Evolutionary conservation across 2,888 invertebrate species (phyloP), one percentile per base, ranked within the genome.

Genomic region (Lithosia quadra): DNA sequence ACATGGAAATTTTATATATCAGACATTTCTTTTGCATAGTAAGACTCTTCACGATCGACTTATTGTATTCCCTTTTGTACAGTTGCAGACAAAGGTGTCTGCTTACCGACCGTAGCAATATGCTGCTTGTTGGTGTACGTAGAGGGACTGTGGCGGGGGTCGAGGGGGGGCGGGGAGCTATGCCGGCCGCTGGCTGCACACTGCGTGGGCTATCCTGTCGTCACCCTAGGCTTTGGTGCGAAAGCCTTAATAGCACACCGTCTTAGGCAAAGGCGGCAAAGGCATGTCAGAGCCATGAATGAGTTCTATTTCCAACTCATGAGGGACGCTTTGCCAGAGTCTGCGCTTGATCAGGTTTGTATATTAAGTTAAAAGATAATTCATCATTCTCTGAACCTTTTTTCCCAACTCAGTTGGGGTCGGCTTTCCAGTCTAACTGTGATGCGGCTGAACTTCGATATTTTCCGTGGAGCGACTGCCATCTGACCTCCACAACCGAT

Each of bases 111-210:
- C 79, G 97, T 99, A 86, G 97, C 98, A 86, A 95, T 99, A 84
- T 99, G 99, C 98, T 96, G 98, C 93, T 95, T 98, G 85, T 98
- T 99, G 95, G 97, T 99, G 88, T 99, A 99, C 95, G 96, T 99
- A 88, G 99, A 99, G 95, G 98, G 98, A 78, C 97, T 98, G 79
- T 97, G 98, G 84, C 96, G 99, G 88, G 96, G 98, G 89, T 97
- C 83, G 8, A 74, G 81, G 15, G 83, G 73, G 28, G 82, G 98
- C 90, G 95, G 98, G 88, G 98, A 98, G 95, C 96, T 99, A 84
- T 98, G 98, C 95, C 96, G 99, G 91, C 99, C 99, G 80, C 98
- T 99, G 94, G 99, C 99, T 83, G 99, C 99, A 79, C 99, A 99
- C 95, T 99, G 99, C 97, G 98, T 96, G 92, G 96, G 94, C 70